These are phyloP conservation scores for Dallia pectoralis DNA, from an alignment of 2,797 vertebrate genomes.

Conservation along the genomic window DNA sequence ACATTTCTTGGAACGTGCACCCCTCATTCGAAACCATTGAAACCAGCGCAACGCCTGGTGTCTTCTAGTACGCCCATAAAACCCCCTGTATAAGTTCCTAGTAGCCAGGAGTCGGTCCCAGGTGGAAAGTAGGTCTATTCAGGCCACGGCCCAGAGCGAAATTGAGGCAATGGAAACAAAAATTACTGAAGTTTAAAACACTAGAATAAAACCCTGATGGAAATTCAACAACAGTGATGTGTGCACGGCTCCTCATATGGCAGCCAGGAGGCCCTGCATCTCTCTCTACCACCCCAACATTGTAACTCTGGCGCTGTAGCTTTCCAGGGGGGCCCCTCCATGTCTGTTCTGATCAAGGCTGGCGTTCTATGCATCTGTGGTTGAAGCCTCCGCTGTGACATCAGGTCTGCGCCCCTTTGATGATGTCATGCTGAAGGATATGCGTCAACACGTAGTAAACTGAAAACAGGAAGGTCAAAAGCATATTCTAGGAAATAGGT, in stretches of 20 bases:
- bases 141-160: too few relatives aligned
- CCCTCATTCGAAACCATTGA: too few relatives aligned
- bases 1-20: too few relatives aligned
- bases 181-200: too few relatives aligned
- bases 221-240: conserved; percentile 21
- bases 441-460: not conserved
- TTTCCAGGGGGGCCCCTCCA: conserved; percentile 35
- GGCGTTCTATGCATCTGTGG: conserved; percentile 59
- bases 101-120: too few relatives aligned
- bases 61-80: too few relatives aligned
- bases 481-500: not conserved
- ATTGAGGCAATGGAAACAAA: too few relatives aligned
- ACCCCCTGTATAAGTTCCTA: too few relatives aligned
- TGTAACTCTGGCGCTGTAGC: conserved; percentile 32
- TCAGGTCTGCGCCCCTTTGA: conserved; percentile 51
- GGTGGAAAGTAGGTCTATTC: too few relatives aligned
- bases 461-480: not conserved
- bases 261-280: conserved; percentile 37
- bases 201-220: too few relatives aligned
- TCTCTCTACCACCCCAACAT: conserved; percentile 29
- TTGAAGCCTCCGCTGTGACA: conserved; percentile 53
- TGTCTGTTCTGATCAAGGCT: conserved; percentile 60
- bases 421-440: conserved; percentile 50
- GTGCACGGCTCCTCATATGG: conserved; percentile 45
- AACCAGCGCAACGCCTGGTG: too few relatives aligned